Percentiles rank a stretch among this genome's conserved stretches.
phyloP scores from a whole-genome alignment of 2,113 vertebrate species.

The Lonchura striata region DNA sequence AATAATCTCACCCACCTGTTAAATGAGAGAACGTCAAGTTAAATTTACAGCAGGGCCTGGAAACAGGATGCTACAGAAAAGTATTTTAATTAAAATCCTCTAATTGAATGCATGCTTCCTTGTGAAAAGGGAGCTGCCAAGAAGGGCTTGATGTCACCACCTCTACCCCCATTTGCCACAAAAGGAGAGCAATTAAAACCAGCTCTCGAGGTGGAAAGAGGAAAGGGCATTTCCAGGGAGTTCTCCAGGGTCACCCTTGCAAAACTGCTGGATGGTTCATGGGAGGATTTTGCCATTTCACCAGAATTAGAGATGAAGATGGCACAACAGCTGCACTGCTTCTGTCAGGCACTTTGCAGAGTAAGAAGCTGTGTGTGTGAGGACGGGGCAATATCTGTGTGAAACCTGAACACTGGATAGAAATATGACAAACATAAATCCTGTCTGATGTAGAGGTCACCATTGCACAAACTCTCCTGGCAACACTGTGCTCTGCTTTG shows the following conservation, averaged over 20 bases:
- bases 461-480: not conserved
- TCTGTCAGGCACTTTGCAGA: not conserved
- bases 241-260: conserved; percentile 1
- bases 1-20: conserved; percentile 84
- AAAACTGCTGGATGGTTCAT: not conserved
- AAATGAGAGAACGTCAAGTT: conserved; percentile 80
- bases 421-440: not conserved
- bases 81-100: conserved; percentile 84
- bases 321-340: not conserved
- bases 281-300: not conserved
- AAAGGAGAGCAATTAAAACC: conserved; percentile 69
- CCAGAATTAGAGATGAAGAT: conserved; percentile 8
- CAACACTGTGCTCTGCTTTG: fast-evolving
- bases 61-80: conserved; percentile 82
- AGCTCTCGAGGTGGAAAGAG: conserved; percentile 45
- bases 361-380: not conserved
- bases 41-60: conserved; percentile 79
- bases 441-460: not conserved
- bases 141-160: conserved; percentile 69
- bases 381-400: not conserved
- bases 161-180: conserved; percentile 62
- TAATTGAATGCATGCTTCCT: conserved; percentile 80
- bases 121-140: conserved; percentile 74
- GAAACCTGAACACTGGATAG: not conserved
- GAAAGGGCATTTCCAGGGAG: conserved; percentile 34